A percentile compares a stretch with the other conserved stretches of the same genome.
These are phyloP conservation scores for Bombyx huttoni DNA, from an alignment of 2,888 invertebrate species.

Conservation along the genomic window DNA sequence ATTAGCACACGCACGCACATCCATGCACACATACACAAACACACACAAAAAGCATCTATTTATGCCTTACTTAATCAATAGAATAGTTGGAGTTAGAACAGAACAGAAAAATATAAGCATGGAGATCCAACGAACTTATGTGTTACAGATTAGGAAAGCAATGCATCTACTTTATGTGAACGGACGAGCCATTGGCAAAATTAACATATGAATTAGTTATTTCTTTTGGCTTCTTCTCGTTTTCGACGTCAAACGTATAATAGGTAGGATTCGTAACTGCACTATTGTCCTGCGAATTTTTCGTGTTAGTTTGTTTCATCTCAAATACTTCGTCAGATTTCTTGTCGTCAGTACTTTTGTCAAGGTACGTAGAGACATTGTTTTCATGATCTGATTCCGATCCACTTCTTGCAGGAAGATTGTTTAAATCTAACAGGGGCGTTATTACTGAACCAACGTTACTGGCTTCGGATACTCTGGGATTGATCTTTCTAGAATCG, in stretches of 20 bases:
- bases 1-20: no score
- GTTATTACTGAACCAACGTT: conserved; percentile 55
- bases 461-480: conserved; percentile 29
- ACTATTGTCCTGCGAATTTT: conserved; percentile 33
- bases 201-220: conserved; percentile 36
- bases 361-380: conserved; percentile 33
- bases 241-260: conserved; percentile 39
- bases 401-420: conserved; percentile 42
- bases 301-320: conserved; percentile 37
- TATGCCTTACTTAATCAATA: neutral
- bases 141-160: neutral
- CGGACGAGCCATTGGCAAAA: conserved; percentile 35
- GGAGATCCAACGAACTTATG: neutral
- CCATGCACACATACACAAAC: neutral
- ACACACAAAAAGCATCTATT: neutral
- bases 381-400: conserved; percentile 59
- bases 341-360: conserved; percentile 43
- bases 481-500: conserved; percentile 41
- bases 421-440: conserved; percentile 67
- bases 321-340: conserved; percentile 57
- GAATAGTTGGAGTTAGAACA: neutral
- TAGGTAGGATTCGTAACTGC: conserved; percentile 60
- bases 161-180: neutral
- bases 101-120: neutral
- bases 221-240: conserved; percentile 50